phyloP scores from a whole-genome alignment of 2,797 vertebrate genomes.

The Eutrigla gurnardus region DNA sequence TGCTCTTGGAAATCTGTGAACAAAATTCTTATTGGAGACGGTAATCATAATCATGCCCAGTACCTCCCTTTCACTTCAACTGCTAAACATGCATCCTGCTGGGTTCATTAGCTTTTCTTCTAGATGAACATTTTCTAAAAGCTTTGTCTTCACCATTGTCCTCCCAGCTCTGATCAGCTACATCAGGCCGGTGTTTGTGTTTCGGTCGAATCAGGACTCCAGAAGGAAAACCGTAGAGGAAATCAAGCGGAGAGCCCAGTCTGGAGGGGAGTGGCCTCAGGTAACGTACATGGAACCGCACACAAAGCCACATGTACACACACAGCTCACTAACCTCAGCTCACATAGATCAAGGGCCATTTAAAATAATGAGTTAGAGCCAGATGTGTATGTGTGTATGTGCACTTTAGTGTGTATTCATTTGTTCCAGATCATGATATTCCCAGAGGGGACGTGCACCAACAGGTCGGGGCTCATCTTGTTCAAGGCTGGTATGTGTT shows the following conservation, averaged over 20 bases:
- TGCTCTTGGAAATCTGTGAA: neutral
- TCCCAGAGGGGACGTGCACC: conserved; percentile 97
- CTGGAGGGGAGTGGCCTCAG: conserved; percentile 94
- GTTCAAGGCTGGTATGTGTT: conserved; percentile 94
- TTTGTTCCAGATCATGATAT: conserved; percentile 94
- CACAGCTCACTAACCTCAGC: neutral
- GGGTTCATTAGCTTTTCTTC: neutral
- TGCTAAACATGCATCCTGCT: neutral
- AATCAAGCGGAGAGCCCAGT: conserved; percentile 90
- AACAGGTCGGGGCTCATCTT: conserved; percentile 97
- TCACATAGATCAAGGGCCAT: neutral
- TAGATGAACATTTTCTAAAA: neutral
- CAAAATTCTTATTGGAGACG: neutral
- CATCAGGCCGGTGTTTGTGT: conserved; percentile 95
- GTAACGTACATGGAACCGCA: conserved; percentile 71
- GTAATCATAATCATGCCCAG: neutral
- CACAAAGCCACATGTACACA: neutral
- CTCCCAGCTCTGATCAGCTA: conserved; percentile 92
- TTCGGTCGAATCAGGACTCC: conserved; percentile 93
- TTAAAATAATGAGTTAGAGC: neutral
- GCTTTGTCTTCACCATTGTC: neutral
- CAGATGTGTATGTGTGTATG: neutral
- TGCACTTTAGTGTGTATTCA: conserved; percentile 18
- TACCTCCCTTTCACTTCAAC: neutral
- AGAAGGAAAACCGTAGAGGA: conserved; percentile 95